Evolutionary conservation across 2,113 vertebrate species (phyloP).

Genomic region (Passer domesticus): DNA sequence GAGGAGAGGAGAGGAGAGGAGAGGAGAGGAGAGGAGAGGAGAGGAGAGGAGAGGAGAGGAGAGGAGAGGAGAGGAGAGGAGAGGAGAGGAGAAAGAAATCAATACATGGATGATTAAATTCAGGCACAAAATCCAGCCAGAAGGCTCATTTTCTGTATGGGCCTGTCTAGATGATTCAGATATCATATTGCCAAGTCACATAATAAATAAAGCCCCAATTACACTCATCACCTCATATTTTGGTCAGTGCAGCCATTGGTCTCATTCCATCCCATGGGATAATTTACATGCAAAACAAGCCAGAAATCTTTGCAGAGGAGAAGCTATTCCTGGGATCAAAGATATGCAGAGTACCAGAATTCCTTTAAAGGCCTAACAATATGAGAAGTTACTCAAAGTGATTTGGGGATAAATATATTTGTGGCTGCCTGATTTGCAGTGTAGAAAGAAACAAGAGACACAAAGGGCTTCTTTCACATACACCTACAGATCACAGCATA

Average conservation of each 20-base stretch:
- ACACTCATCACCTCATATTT: background rate
- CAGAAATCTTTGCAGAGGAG: background rate
- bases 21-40: background rate
- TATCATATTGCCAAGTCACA: background rate
- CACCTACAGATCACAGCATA: background rate
- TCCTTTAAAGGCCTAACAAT: background rate
- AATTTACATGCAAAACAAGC: background rate
- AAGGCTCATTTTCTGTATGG: background rate
- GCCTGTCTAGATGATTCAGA: background rate
- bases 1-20: rapidly evolving
- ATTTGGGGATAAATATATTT: background rate
- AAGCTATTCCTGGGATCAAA: background rate
- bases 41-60: rapidly evolving
- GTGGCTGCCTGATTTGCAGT: background rate
- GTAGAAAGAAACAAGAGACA: background rate
- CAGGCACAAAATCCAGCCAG: background rate
- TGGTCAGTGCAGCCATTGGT: background rate
- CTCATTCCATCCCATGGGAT: background rate
- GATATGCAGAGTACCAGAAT: background rate
- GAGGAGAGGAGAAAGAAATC: background rate
- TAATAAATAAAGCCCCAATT: background rate
- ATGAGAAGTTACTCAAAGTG: background rate
- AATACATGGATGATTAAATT: background rate
- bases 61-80: background rate
- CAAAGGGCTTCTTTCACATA: background rate